Conservation (phyloP, 2,888 invertebrate species). For the Lingula anatina region DNA sequence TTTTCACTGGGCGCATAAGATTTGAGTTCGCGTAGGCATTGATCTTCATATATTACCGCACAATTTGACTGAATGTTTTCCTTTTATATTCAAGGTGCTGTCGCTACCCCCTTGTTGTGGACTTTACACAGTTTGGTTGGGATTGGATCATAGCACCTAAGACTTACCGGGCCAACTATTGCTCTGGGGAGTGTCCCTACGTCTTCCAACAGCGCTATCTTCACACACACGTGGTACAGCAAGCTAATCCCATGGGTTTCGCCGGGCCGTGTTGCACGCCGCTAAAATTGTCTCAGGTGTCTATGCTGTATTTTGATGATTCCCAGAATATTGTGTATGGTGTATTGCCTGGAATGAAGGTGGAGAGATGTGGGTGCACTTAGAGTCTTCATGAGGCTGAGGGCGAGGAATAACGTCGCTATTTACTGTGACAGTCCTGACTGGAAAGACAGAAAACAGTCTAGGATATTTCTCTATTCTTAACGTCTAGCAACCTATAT, state of each 20-base stretch:
- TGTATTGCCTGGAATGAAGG: slow-evolving; percentile 88
- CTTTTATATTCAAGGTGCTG: no score
- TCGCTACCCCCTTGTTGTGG: slow-evolving; percentile 85
- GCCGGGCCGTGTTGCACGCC: slow-evolving; percentile 92
- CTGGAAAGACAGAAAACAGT: no score
- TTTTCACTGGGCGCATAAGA: no score
- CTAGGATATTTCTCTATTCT: no score
- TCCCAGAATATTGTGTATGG: slow-evolving; percentile 76
- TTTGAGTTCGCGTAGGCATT: no score
- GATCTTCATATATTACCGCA: no score
- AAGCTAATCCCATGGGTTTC: slow-evolving; percentile 63
- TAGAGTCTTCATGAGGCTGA: no score
- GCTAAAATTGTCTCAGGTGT: slow-evolving; percentile 72
- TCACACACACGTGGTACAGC: slow-evolving; percentile 80
- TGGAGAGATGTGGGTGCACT: slow-evolving; percentile 81
- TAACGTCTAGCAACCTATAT: no score
- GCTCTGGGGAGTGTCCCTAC: slow-evolving; percentile 89
- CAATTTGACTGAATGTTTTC: no score
- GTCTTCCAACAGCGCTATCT: slow-evolving; percentile 75
- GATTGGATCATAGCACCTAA: slow-evolving; percentile 97
- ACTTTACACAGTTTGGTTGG: slow-evolving; percentile 94
- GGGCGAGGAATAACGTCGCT: no score
- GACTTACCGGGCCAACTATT: slow-evolving; percentile 90
- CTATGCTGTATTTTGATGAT: slow-evolving; percentile 87
- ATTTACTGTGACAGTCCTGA: no score